A percentile compares a stretch with the other conserved stretches of the same genome.
phyloP scores from a whole-genome alignment of 2,797 vertebrate species.

The Leuciscus waleckii region DNA sequence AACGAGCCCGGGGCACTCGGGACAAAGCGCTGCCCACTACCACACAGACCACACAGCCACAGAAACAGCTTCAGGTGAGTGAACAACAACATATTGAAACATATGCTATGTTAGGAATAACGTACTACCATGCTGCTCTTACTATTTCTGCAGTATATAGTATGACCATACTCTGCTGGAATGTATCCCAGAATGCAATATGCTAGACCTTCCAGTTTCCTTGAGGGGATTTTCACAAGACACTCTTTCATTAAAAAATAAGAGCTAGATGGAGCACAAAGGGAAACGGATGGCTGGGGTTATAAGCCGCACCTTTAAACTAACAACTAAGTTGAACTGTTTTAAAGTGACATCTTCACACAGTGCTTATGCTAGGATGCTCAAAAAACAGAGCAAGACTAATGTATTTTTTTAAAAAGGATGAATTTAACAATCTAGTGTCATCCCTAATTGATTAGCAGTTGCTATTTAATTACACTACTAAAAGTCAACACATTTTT shows the following conservation, averaged over 20 bases:
- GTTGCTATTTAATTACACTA: neutral
- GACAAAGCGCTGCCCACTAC: constrained; percentile 89
- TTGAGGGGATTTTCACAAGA: neutral
- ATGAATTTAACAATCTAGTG: neutral
- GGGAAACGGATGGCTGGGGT: neutral
- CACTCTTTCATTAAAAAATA: constrained; percentile 1
- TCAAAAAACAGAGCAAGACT: neutral
- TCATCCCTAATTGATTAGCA: neutral
- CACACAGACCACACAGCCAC: constrained; percentile 85
- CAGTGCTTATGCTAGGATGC: neutral
- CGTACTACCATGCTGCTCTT: neutral
- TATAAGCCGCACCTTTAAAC: neutral
- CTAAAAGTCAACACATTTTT: neutral
- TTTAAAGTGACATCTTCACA: neutral
- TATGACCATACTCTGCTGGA: neutral
- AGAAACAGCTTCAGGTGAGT: constrained; percentile 97
- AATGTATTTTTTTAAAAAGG: neutral
- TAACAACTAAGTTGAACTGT: neutral
- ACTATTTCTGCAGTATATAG: neutral
- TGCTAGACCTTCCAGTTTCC: neutral
- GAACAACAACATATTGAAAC: neutral
- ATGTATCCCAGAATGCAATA: neutral
- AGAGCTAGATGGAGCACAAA: neutral
- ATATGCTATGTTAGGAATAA: neutral
- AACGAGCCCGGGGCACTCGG: constrained; percentile 91